Evolutionary conservation across 2,797 vertebrate species (phyloP), one percentile per base, ranked within the genome.

Genomic region (Clarias platycephalus): DNA sequence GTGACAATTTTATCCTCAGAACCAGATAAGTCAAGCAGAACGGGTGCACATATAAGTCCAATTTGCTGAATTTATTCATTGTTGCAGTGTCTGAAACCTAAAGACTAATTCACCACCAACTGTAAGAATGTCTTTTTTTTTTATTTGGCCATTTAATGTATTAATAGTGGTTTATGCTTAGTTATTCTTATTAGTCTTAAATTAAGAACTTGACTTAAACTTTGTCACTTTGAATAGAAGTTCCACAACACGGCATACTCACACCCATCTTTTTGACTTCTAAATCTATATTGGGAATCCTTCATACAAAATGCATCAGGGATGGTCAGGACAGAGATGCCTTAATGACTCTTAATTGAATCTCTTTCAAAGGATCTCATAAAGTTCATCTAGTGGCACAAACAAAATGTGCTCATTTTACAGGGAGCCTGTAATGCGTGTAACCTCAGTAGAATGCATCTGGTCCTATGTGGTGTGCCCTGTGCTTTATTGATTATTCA

Each of bases 1-100:
- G 66, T 79, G 55, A 83, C 53, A 81, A 66, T 85, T 60, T 80
- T 78, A 49, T 18, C 55, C 71, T 64, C 68, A 74, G 62, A 85
- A 57, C 55, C 80, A 76, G 67, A 44, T 67, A 77, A 77, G 57
- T 84, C 71, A 88, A 40, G 78, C 84, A 76, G 78, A 84, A 86
- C 66, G 6, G 2, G 28, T 37, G 44, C 40, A 71, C 18, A 60
- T 49, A 44, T 77, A 57, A 49, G 20, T 6, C 62, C 77, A 83
- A 86, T 79, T 85, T 83, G 62, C 44, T 79, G 60, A 87, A 88
- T 88, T 58, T 87, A 87, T 87, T 82, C 85, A 66, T 84, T n/a
- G 67, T 53, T 86, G 20, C 40, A 55, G 68, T 13, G 34, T 9
- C 15, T 63, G 34, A 63, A 26, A 5, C 24, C 13, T 63, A 9